Conservation (phyloP, 2,888 invertebrate species). For the Doris montereyensis region DNA sequence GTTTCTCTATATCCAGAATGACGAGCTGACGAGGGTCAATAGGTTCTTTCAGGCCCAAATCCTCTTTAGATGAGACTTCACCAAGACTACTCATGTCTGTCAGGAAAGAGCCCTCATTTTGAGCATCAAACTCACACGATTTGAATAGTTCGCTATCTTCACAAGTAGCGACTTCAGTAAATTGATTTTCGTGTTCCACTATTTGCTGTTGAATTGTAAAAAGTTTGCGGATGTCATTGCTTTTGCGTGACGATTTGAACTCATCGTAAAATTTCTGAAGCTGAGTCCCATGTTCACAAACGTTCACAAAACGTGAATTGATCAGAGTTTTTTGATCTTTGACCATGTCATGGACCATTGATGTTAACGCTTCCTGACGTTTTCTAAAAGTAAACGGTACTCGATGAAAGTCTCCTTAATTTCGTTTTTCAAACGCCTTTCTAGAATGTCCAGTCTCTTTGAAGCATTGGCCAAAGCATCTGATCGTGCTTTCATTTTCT, state of each 20-base stretch:
- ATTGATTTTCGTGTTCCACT: constrained; percentile 57
- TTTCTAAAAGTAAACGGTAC: constrained; percentile 62
- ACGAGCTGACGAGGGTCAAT: constrained; percentile 58
- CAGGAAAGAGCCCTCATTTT: constrained; percentile 59
- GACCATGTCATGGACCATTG: constrained; percentile 55
- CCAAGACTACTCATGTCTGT: constrained; percentile 64
- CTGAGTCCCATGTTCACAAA: constrained; percentile 59
- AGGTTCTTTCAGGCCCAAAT: constrained; percentile 55
- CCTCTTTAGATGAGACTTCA: constrained; percentile 54
- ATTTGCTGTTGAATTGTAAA: constrained; percentile 62
- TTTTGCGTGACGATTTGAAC: constrained; percentile 55
- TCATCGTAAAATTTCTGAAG: constrained; percentile 61
- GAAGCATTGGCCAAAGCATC: constrained; percentile 63
- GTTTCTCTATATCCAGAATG: constrained; percentile 51
- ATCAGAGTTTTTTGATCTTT: constrained; percentile 61
- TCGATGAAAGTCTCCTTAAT: constrained; percentile 68
- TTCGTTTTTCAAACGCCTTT: constrained; percentile 55
- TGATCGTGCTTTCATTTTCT: constrained; percentile 58
- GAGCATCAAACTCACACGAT: constrained; percentile 57
- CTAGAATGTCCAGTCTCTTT: constrained; percentile 63
- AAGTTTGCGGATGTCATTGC: constrained; percentile 59
- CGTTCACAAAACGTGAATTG: constrained; percentile 58
- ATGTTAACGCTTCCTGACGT: constrained; percentile 61
- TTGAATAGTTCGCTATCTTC: constrained; percentile 60
- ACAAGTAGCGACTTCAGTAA: constrained; percentile 51